Evolutionary conservation across 2,113 vertebrate genomes (phyloP).

Genomic region (Ammodramus savannarum): DNA sequence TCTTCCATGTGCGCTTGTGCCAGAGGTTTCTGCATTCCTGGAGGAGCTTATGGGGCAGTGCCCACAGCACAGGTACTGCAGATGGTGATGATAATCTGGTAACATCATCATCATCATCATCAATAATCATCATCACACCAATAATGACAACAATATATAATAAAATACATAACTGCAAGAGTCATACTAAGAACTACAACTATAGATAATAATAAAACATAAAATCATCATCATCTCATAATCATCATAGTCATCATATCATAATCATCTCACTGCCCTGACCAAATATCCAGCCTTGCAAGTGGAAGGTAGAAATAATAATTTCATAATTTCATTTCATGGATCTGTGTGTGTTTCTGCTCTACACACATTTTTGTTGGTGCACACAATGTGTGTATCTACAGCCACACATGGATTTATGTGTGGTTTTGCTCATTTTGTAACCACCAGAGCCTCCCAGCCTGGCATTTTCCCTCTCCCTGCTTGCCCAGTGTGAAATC

Average conservation of each 20-base stretch:
- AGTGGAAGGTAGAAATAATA: neutral
- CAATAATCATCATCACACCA: neutral
- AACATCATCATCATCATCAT: neutral
- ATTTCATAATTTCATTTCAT: neutral
- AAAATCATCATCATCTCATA: neutral
- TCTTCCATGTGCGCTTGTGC: neutral
- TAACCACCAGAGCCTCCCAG: neutral
- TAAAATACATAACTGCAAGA: rapidly evolving
- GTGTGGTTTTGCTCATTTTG: rapidly evolving
- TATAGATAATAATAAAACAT: neutral
- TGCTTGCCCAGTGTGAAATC: neutral
- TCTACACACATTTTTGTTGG: neutral
- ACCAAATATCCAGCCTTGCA: neutral
- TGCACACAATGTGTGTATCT: rapidly evolving
- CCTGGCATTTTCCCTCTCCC: neutral
- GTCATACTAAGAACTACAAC: no score
- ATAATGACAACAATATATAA: neutral
- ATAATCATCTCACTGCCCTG: neutral
- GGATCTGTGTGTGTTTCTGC: neutral
- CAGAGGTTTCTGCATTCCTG: neutral
- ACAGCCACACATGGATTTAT: rapidly evolving
- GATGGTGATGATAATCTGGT: no score
- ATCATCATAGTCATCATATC: no score
- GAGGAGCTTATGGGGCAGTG: neutral
- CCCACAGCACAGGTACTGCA: neutral